Percentiles rank a stretch among this genome's conserved stretches.
Conservation (phyloP, 2,888 invertebrate genomes). For the Drosophila barbarae region DNA sequence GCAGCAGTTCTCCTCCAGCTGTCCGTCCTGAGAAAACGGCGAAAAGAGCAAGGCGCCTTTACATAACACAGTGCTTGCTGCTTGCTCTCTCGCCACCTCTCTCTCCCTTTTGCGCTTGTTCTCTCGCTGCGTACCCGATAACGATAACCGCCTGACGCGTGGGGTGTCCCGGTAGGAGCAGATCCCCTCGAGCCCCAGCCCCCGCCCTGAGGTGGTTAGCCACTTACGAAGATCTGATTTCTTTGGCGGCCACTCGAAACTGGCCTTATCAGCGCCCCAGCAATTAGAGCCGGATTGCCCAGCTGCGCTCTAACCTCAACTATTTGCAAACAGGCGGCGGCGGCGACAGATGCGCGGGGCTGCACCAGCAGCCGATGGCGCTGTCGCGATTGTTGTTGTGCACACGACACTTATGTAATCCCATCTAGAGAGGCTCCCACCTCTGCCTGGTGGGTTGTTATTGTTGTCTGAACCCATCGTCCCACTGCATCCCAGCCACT, state of each 20-base stretch:
- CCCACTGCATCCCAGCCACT: background rate
- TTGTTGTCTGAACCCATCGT: constrained; percentile 1
- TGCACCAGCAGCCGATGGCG: constrained; percentile 40
- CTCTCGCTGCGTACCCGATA: constrained; percentile 31
- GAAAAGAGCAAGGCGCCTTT: constrained; percentile 43
- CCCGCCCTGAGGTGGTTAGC: background rate
- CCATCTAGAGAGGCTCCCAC: background rate
- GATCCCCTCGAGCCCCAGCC: constrained; percentile 4
- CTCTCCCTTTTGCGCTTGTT: constrained; percentile 3
- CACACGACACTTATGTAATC: constrained; percentile 15
- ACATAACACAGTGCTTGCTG: constrained; percentile 53
- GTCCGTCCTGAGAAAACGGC: constrained; percentile 23
- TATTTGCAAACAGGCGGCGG: constrained; percentile 4
- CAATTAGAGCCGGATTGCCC: constrained; percentile 16
- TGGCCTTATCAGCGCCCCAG: constrained; percentile 20
- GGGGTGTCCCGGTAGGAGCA: background rate
- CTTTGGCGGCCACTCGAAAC: constrained; percentile 5
- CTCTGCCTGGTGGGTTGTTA: constrained; percentile 13
- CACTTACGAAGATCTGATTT: constrained; percentile 36
- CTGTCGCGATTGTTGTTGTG: constrained; percentile 11
- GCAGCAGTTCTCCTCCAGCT: constrained; percentile 6
- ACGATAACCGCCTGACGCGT: constrained; percentile 17
- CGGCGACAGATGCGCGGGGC: constrained; percentile 23
- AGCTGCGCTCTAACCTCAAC: constrained; percentile 61
- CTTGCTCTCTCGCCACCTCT: constrained; percentile 2